Conservation (phyloP, 2,797 vertebrate species). For the Melanotaenia parkinsoni region DNA sequence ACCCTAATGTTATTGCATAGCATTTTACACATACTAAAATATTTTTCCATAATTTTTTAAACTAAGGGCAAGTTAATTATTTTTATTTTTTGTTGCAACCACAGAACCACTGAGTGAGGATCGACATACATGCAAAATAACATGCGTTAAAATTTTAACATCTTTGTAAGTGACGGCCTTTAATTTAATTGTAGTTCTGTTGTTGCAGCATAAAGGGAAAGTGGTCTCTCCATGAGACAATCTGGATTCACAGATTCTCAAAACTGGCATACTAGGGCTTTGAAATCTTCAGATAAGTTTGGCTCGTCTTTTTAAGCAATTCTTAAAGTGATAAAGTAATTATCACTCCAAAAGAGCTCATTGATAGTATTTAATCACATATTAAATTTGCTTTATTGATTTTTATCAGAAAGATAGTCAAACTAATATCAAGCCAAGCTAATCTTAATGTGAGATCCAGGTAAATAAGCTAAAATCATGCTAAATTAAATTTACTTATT, state of each 20-base stretch:
- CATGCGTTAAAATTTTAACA: not conserved
- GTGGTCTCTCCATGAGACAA: too few species aligned
- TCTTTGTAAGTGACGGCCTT: not conserved
- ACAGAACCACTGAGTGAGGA: too few species aligned
- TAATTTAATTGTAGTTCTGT: not conserved
- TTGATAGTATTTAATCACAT: not conserved
- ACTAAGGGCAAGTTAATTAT: too few species aligned
- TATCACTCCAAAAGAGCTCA: not conserved
- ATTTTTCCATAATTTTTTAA: too few species aligned
- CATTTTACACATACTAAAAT: too few species aligned
- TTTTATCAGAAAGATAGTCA: too few species aligned
- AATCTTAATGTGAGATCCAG: not conserved
- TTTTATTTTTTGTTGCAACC: too few species aligned
- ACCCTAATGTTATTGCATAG: too few species aligned
- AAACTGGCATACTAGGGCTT: not conserved
- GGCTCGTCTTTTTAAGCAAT: not conserved
- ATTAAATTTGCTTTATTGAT: constrained; percentile 2
- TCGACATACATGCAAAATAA: too few species aligned
- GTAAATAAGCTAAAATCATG: not conserved
- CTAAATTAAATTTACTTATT: not conserved
- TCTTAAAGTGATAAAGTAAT: not conserved
- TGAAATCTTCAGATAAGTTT: not conserved
- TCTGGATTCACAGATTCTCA: not conserved
- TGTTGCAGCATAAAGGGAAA: not conserved
- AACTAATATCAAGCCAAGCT: not conserved